Base-by-base conservation (phyloP, 2,113 vertebrate species). In the Leuciscus idus region DNA sequence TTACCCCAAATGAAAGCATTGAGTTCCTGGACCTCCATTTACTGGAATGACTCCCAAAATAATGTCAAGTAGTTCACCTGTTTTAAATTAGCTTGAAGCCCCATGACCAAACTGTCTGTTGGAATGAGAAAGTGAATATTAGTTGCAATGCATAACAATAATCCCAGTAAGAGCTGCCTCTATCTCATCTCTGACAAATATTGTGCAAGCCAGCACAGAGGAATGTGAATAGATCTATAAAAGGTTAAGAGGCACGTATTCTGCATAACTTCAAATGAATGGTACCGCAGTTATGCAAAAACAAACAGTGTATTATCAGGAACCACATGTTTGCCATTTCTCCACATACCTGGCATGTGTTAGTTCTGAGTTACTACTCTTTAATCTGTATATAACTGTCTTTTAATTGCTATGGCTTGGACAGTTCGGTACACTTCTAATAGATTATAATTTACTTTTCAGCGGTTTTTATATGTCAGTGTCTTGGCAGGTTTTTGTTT, bases 191-290 rank as follows among this genome's bases (percentile, higher is more conserved):
- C 48, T 73, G 50, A 73, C 30, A 73, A 72, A 83, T 83, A 11
- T 72, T 73, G 81, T 0, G 48, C 64, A 83, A 70, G 30, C 23
- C 50, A 33, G 3, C 50, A 57, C 30, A 57, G 33, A 72, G 81
- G 66, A 83, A 83, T 83, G 81, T 59, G 48, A 83, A 72, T 73
- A 55, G 81, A 83, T 23, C 81, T 72, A 73, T 83, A 57, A 83
- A 83, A 83, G 48, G 19, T 73, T 55, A 72, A n/a, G 50, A 83
- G 66, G 33, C 30, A 26, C 3, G 12, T 83, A 26, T 83, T 72
- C 50, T 17, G 28, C 66, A 73, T 83, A 39, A 6, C 66, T 83
- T 83, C 50, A 26, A 30, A 39, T 15, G 9, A 57, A 61, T 74
- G 43, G 86, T 21, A 81, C 39, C 79, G 12, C 55, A 81, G 62